Evolutionary conservation across 2,113 vertebrate species (phyloP), one percentile per base, ranked within the genome.

Genomic region (Sula dactylatra): DNA sequence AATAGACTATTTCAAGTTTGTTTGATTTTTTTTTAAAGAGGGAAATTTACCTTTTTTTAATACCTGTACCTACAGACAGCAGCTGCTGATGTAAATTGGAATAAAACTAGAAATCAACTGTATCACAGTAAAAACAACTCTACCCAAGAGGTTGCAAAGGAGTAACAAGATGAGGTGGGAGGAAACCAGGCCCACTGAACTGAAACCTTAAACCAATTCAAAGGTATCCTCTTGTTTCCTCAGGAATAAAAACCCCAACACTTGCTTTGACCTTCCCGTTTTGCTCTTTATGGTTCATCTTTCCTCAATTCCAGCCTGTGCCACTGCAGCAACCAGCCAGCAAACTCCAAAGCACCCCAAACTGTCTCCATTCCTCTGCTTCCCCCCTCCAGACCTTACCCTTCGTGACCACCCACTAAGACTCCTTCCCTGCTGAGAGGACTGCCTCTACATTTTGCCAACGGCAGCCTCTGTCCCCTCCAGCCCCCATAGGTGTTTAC

Each of bases 381-480:
- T 36, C 11, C 5, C 14, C 9, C 11, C 32, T 76, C 13, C 50
- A n/a, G 15, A 27, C 17, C 2, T 17, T 31, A 25, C 16, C 2
- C n/a, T 21, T 2, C 6, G 16, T 16, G 13, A 38, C 8, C 13
- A 13, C 36, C 2, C 15, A 8, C 27, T 4, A 1, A 7, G 4
- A 6, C 21, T 36, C n/a, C n/a, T 21, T 25, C 55, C 15, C 54
- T 15, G 17, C 64, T 20, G 3, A 27, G 9, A 17, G 24, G 13
- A 0, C 18, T 31, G 16, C 16, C 36, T 52, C 45, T 8, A 8
- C 10, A 1, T 4, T 49, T 31, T 66, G 17, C 26, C 25, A 47
- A 5, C 0, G 0, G 25, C 47, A 70, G 2, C 22, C 22, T 52
- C 69, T 49, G 16, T 9, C 14, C 40, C 10, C 10, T 61, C 24